Base-by-base conservation (phyloP, 2,888 invertebrate genomes). In the Pharmacophagus antenor region DNA sequence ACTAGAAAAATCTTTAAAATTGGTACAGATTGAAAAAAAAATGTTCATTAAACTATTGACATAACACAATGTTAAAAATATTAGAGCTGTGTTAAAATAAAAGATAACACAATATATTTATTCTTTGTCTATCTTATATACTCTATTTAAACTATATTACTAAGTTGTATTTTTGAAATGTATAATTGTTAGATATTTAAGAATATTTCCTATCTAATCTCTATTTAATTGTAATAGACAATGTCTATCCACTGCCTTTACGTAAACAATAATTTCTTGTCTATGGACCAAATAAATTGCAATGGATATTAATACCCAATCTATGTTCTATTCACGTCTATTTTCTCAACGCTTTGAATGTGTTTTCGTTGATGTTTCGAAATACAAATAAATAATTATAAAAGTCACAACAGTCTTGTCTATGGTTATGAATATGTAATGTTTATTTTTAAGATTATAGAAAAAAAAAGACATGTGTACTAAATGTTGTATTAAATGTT, bases 401-500 rank as follows among this genome's bases (percentile, higher is more conserved):
- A 27, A 17, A 10, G 15, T 37, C 31, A 51, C 18, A 37, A 12
- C 17, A 37, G 41, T 51, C 5, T 41, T 51, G 21, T 52, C 52
- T 52, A 42, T 52, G 52, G 52, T 52, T 41, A 42, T 22, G 37
- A 37, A 41, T 52, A 7, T 31, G 12, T 31, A 31, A 10, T n/a
- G n/a, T n/a, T n/a, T n/a, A n/a, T n/a, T n/a, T n/a, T n/a, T 31
- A 27, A 27, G 5, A 27, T 2, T 7, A 10, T 31, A 31, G 17
- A 42, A 17, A 42, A 42, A 42, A n/a, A 42, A 7, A 42, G 22
- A 22, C 42, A 52, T 52, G 41, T 41, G 15, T 15, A 7, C 17
- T 53, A 41, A 37, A 48, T 56, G 56, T 37, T 56, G 48, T 48
- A 56, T 49, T 56, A 56, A 49, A 56, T 56, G 48, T 56, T 56